These are phyloP conservation scores for Erethizon dorsatum DNA, from an alignment of 2,797 vertebrate genomes.

Conservation along the genomic window DNA sequence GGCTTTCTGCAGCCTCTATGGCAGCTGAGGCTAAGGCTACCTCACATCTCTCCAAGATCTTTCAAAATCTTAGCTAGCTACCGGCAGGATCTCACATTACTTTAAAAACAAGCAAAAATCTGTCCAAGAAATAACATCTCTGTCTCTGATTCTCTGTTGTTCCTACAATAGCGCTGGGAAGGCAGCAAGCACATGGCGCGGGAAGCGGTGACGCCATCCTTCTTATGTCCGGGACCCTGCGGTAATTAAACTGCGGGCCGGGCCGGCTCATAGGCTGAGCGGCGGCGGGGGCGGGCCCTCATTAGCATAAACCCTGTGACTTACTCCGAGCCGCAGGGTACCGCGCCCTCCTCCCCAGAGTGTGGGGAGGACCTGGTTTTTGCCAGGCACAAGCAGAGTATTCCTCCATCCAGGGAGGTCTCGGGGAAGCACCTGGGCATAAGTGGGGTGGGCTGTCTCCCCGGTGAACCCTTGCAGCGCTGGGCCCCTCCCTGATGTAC, in stretches of 20 bases:
- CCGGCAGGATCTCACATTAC: not conserved
- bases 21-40: not conserved
- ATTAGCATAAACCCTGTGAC: constrained; percentile 76
- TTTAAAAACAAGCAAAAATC: constrained; percentile 36
- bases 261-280: constrained; percentile 52
- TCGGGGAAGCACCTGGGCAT: not conserved
- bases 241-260: constrained; percentile 75
- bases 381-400: not conserved
- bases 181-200: constrained; percentile 72
- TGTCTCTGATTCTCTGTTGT: constrained; percentile 52
- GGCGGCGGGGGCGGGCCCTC: not conserved
- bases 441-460: not conserved
- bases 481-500: not conserved
- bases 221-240: constrained; percentile 78
- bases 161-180: constrained; percentile 74
- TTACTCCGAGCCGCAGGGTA: not conserved
- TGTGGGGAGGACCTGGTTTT: not conserved
- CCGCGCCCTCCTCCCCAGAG: not conserved
- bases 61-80: constrained; percentile 17
- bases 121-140: constrained; percentile 46
- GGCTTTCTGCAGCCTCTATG: not conserved
- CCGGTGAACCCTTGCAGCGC: not conserved
- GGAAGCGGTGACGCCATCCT: constrained; percentile 82
- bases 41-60: not conserved
- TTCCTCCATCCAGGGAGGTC: not conserved